Conservation (phyloP, 2,113 vertebrate genomes). For the Ciconia maguari region DNA sequence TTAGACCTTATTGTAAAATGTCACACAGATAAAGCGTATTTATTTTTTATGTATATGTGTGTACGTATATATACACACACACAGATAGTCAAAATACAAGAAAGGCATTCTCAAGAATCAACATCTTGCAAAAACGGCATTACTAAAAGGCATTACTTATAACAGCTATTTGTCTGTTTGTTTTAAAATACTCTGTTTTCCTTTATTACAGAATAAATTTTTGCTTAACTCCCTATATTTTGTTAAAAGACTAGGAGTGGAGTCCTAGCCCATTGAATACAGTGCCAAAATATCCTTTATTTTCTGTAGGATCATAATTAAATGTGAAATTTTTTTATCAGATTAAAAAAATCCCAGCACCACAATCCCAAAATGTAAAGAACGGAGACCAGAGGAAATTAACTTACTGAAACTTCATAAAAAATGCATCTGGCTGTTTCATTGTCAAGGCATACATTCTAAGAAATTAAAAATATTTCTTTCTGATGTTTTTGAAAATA, state of each 20-base stretch:
- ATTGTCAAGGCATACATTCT: accelerated
- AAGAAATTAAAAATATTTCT: background rate
- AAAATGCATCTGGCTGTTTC: background rate
- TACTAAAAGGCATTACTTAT: background rate
- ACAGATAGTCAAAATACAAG: background rate
- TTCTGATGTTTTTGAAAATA: background rate
- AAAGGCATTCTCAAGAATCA: background rate
- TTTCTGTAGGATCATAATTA: background rate
- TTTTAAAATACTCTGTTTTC: background rate
- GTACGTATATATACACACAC: background rate
- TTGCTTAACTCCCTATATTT: background rate
- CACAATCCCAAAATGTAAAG: background rate
- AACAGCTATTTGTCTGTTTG: background rate
- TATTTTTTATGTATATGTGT: background rate
- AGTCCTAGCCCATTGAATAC: background rate
- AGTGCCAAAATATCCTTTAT: background rate
- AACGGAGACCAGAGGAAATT: background rate
- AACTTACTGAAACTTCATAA: background rate
- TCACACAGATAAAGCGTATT: accelerated
- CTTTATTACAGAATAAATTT: background rate
- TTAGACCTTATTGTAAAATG: background rate
- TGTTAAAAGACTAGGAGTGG: background rate
- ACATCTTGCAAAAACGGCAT: background rate
- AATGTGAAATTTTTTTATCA: accelerated
- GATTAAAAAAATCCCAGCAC: accelerated